Conservation (phyloP, 1,140 invertebrate species). For the Tenebrio molitor region DNA sequence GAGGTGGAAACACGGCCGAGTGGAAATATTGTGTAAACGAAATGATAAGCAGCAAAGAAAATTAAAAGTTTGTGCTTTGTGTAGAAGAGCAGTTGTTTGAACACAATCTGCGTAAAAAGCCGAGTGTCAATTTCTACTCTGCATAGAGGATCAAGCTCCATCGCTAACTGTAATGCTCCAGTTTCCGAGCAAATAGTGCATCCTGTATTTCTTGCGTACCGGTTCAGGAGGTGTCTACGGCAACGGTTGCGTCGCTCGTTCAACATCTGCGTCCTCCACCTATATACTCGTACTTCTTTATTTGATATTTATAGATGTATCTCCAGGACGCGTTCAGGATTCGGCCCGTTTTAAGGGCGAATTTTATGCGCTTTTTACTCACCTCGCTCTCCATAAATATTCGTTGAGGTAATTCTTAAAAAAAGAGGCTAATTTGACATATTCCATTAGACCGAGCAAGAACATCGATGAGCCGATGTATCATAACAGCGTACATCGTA, state of each 20-base stretch:
- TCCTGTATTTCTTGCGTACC: slow-evolving; percentile 17
- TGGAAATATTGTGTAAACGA: slow-evolving; percentile 19
- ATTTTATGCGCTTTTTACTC: slow-evolving; percentile 30
- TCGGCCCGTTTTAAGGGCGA: slow-evolving; percentile 17
- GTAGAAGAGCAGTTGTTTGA: slow-evolving; percentile 31
- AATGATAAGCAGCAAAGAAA: slow-evolving; percentile 24
- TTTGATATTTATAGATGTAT: slow-evolving; percentile 41
- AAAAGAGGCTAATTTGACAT: slow-evolving; percentile 30
- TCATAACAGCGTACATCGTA: slow-evolving; percentile 21
- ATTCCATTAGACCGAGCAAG: slow-evolving; percentile 28
- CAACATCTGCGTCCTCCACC: slow-evolving; percentile 41
- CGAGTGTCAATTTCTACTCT: slow-evolving; percentile 41
- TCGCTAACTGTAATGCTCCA: slow-evolving; percentile 16
- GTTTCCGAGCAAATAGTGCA: slow-evolving; percentile 39
- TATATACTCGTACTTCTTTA: slow-evolving; percentile 32
- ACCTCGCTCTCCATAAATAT: slow-evolving; percentile 34
- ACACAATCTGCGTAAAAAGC: slow-evolving; percentile 30
- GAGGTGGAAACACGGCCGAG: background rate
- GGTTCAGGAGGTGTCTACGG: slow-evolving; percentile 10
- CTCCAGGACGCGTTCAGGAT: slow-evolving; percentile 31
- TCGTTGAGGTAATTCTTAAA: slow-evolving; percentile 26
- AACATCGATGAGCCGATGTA: slow-evolving; percentile 34
- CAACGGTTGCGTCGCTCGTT: slow-evolving; percentile 15
- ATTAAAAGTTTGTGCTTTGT: slow-evolving; percentile 20
- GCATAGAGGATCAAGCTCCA: slow-evolving; percentile 15